Evolutionary conservation across 2,888 invertebrate genomes (phyloP).

Genomic region (Xestia xanthographa): DNA sequence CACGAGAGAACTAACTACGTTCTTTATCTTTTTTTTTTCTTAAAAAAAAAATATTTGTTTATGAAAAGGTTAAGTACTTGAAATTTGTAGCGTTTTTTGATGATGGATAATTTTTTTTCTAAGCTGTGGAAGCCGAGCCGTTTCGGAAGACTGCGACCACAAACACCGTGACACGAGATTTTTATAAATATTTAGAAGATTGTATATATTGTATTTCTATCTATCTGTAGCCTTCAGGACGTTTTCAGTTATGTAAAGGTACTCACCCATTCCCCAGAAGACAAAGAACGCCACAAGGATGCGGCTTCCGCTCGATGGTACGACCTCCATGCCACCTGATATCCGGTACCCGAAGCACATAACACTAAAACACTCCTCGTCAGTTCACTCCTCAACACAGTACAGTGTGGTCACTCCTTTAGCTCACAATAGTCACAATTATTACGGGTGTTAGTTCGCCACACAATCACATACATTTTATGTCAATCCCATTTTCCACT

Average conservation of each 20-base stretch:
- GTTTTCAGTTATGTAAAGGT: neutral
- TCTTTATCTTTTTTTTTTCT: too few species aligned
- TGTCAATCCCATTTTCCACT: constrained; percentile 65
- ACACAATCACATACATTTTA: constrained; percentile 80
- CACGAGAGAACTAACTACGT: too few species aligned
- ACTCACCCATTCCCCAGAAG: constrained; percentile 89
- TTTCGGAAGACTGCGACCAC: too few species aligned
- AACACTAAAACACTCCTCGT: constrained; percentile 50
- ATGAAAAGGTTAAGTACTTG: too few species aligned
- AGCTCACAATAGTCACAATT: constrained; percentile 65
- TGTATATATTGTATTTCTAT: too few species aligned
- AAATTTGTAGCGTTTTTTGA: too few species aligned
- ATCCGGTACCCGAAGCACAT: constrained; percentile 71
- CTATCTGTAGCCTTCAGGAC: neutral
- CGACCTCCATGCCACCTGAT: constrained; percentile 84
- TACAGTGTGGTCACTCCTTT: constrained; percentile 52
- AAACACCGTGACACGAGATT: too few species aligned
- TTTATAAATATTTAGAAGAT: too few species aligned
- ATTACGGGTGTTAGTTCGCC: constrained; percentile 77
- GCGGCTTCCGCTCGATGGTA: constrained; percentile 83
- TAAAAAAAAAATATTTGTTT: too few species aligned
- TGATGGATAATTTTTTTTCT: too few species aligned
- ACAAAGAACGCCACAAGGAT: constrained; percentile 87
- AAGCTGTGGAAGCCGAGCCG: too few species aligned
- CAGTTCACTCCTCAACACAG: constrained; percentile 59